Evolutionary conservation across 2,888 invertebrate species (phyloP).

Genomic region (Pandemis heparana): DNA sequence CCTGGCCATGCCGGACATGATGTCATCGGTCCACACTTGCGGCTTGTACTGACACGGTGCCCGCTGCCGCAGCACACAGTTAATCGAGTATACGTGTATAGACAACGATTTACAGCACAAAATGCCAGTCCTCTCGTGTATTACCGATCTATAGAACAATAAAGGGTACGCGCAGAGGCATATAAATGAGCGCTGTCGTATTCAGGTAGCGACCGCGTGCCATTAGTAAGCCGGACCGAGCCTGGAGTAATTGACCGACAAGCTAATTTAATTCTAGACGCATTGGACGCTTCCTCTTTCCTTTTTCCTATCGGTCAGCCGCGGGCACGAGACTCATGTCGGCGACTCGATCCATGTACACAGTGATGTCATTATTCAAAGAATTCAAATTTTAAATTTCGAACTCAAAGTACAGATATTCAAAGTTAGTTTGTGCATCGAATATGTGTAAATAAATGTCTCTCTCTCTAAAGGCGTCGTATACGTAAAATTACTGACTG

Average conservation of each 20-base stretch:
- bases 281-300: conserved; percentile 84
- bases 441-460: too few species aligned
- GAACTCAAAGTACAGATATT: not conserved
- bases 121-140: conserved; percentile 84
- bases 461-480: too few species aligned
- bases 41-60: conserved; percentile 75
- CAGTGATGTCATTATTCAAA: conserved; percentile 44
- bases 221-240: conserved; percentile 79
- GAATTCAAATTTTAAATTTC: not conserved
- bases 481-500: too few species aligned
- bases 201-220: conserved; percentile 76
- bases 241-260: conserved; percentile 83
- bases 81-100: conserved; percentile 82
- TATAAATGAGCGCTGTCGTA: conserved; percentile 81
- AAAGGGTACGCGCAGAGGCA: conserved; percentile 77
- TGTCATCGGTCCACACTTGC: conserved; percentile 77
- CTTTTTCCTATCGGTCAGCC: conserved; percentile 85
- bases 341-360: conserved; percentile 55
- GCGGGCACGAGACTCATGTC: conserved; percentile 67
- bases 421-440: too few species aligned
- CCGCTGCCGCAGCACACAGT: conserved; percentile 74
- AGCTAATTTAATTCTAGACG: conserved; percentile 83
- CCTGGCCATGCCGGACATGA: conserved; percentile 79
- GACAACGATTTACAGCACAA: conserved; percentile 84
- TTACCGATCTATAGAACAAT: conserved; percentile 85